Evolutionary conservation across 2,888 invertebrate species (phyloP).

Genomic region (Plebejus melissa): DNA sequence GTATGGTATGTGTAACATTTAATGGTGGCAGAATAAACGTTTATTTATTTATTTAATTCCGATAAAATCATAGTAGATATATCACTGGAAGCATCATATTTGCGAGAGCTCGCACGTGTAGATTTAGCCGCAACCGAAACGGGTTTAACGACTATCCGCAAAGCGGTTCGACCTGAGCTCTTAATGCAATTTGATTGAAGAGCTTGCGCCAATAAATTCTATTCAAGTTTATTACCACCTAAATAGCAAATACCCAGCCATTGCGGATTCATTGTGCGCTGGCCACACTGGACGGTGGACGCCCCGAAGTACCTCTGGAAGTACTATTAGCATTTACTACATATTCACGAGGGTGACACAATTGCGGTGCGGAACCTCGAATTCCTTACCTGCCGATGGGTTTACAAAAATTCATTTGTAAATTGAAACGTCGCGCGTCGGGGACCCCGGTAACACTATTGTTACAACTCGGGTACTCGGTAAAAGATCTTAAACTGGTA

Average conservation of each 20-base stretch:
- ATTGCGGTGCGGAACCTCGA: slow-evolving; percentile 3
- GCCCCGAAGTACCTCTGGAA: neutral
- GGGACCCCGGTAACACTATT: neutral
- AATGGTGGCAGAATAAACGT: too few relatives aligned
- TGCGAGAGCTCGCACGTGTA: neutral
- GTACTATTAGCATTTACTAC: slow-evolving; percentile 9
- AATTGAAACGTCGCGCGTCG: neutral
- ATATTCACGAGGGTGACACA: slow-evolving; percentile 14
- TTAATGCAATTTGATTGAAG: slow-evolving; percentile 16
- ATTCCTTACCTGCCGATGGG: slow-evolving; percentile 24
- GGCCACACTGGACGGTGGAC: neutral
- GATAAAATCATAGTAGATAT: neutral
- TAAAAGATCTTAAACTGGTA: neutral
- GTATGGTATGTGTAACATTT: too few relatives aligned
- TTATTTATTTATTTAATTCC: too few relatives aligned
- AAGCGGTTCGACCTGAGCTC: slow-evolving; percentile 2
- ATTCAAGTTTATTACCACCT: neutral
- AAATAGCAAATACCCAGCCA: slow-evolving; percentile 1
- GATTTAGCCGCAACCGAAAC: neutral
- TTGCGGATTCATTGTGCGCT: slow-evolving; percentile 6
- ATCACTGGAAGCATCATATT: neutral
- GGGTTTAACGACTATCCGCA: neutral
- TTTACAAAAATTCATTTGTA: slow-evolving; percentile 12
- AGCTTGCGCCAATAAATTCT: neutral
- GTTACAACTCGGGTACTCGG: neutral